Evolutionary conservation across 1,140 invertebrate species (phyloP).

Genomic region (Leptinotarsa defecta): DNA sequence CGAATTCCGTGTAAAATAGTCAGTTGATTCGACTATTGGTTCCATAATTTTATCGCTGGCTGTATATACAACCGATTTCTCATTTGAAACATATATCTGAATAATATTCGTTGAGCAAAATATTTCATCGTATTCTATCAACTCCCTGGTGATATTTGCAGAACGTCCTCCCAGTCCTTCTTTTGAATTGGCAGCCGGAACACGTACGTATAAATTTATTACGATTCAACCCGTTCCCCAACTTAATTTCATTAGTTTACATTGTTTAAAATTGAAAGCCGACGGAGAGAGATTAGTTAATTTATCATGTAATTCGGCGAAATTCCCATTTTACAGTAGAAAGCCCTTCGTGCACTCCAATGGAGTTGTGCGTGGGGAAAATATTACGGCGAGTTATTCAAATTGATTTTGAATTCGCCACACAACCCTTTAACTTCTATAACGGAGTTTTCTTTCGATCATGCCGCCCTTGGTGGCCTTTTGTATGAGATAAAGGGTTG

Average conservation of each 20-base stretch:
- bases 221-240: conserved; percentile 56
- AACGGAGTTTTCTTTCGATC: conserved; percentile 29
- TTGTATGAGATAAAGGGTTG: not conserved
- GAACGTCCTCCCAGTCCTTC: conserved; percentile 38
- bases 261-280: conserved; percentile 56
- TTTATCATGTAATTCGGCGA: conserved; percentile 55
- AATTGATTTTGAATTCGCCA: conserved; percentile 42
- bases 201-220: conserved; percentile 56
- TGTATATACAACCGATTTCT: no score
- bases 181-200: conserved; percentile 49
- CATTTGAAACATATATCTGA: no score
- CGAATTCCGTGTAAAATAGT: no score
- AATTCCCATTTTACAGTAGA: conserved; percentile 50
- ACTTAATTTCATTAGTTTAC: conserved; percentile 56
- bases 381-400: conserved; percentile 44
- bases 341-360: conserved; percentile 45
- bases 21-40: no score
- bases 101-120: no score
- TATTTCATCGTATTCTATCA: not conserved
- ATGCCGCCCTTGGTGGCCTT: conserved; percentile 5
- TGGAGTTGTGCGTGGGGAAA: conserved; percentile 47
- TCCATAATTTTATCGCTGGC: no score
- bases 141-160: conserved; percentile 42
- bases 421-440: conserved; percentile 27
- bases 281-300: conserved; percentile 53